phyloP scores from a whole-genome alignment of 2,797 vertebrate genomes.

The Sphenodon punctatus region DNA sequence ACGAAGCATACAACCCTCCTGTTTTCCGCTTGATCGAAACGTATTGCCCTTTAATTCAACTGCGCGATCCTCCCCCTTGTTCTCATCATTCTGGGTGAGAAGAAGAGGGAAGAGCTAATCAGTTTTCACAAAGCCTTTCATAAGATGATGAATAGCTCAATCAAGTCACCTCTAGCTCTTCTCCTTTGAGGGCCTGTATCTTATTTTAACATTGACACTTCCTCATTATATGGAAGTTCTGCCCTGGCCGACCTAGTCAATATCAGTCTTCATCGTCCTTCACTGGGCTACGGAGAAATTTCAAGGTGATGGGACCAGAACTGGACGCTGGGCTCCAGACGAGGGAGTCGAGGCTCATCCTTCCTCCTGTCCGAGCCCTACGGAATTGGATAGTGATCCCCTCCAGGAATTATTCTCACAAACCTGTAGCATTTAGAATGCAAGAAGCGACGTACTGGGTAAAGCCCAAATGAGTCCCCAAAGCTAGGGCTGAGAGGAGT shows the following conservation, averaged over 20 bases:
- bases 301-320: background rate
- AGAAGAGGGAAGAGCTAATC: conserved; percentile 7
- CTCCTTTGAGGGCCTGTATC: rapidly evolving
- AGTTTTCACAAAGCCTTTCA: background rate
- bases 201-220: background rate
- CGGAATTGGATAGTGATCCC: too few relatives aligned
- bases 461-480: too few relatives aligned
- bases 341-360: too few relatives aligned
- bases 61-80: background rate
- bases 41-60: conserved; percentile 20
- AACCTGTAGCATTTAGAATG: too few relatives aligned
- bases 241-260: background rate
- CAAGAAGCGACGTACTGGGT: too few relatives aligned
- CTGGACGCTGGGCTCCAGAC: rapidly evolving
- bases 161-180: background rate
- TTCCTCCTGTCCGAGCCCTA: too few relatives aligned
- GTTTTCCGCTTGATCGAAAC: background rate
- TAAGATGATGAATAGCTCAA: background rate
- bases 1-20: background rate
- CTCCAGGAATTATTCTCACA: too few relatives aligned
- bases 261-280: background rate
- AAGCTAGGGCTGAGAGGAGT: too few relatives aligned
- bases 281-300: background rate
- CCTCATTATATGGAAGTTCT: background rate
- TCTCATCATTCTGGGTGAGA: background rate